phyloP scores from a whole-genome alignment of 2,797 vertebrate genomes.

The Cyprinella venusta region DNA sequence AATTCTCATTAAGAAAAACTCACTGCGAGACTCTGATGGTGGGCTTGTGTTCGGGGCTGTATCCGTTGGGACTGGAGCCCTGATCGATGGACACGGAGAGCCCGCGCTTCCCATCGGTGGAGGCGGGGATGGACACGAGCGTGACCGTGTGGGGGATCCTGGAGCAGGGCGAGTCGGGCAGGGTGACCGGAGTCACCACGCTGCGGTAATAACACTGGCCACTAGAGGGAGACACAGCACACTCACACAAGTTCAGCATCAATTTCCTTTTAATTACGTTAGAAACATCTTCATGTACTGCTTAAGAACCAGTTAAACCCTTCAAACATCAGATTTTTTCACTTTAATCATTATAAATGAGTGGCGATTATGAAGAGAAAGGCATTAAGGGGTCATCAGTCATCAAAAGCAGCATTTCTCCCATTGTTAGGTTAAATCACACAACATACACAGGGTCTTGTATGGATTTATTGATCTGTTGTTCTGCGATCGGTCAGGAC shows the following conservation, averaged over 20 bases:
- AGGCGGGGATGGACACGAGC: constrained; percentile 93
- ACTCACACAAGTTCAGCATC: background rate
- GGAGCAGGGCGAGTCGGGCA: constrained; percentile 86
- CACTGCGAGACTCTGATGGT: constrained; percentile 94
- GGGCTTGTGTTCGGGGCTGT: constrained; percentile 80
- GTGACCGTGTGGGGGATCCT: constrained; percentile 96
- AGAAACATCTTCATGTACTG: background rate
- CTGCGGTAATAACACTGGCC: constrained; percentile 96
- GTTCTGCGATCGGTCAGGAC: too few species aligned
- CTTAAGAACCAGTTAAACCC: background rate
- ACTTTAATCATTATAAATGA: background rate
- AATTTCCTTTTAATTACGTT: background rate
- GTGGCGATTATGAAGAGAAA: background rate
- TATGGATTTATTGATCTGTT: background rate
- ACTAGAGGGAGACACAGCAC: constrained; percentile 66
- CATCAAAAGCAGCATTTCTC: background rate
- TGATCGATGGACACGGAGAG: constrained; percentile 93
- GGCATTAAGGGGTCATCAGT: background rate
- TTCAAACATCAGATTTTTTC: background rate
- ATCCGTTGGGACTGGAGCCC: constrained; percentile 78
- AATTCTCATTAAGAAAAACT: too few species aligned
- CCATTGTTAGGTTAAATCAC: background rate
- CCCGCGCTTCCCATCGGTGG: constrained; percentile 87
- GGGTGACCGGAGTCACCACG: constrained; percentile 88
- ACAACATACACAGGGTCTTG: background rate